These are phyloP conservation scores for Pituophis catenifer DNA, from an alignment of 2,113 vertebrate genomes.

Conservation along the genomic window DNA sequence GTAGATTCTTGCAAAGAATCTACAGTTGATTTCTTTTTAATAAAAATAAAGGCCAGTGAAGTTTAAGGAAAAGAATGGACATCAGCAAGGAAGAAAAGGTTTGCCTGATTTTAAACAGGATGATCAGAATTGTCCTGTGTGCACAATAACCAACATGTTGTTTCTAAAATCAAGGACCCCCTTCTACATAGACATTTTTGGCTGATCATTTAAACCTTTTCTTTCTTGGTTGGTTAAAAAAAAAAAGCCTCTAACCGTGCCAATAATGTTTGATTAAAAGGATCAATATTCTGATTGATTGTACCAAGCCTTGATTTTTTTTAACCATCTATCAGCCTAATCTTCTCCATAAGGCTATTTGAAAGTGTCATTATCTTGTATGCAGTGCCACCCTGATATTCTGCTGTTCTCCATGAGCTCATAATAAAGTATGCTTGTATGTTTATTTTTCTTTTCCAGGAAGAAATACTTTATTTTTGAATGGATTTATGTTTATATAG, in stretches of 20 bases:
- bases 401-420: background rate
- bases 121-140: background rate
- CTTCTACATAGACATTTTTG: background rate
- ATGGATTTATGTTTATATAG: background rate
- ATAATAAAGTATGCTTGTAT: background rate
- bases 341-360: background rate
- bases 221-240: background rate
- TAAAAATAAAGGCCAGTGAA: background rate
- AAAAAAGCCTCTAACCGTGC: background rate
- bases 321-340: background rate
- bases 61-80: background rate
- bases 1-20: background rate
- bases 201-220: background rate
- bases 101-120: background rate
- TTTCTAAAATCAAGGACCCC: background rate
- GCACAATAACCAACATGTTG: background rate
- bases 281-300: background rate
- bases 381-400: background rate
- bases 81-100: background rate
- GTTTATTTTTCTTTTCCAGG: background rate
- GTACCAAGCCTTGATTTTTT: background rate
- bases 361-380: background rate
- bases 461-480: background rate
- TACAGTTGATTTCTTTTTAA: background rate
- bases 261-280: background rate